These are phyloP conservation scores for Myotis vivesi DNA, from an alignment of 2,797 vertebrate genomes.

Conservation along the genomic window DNA sequence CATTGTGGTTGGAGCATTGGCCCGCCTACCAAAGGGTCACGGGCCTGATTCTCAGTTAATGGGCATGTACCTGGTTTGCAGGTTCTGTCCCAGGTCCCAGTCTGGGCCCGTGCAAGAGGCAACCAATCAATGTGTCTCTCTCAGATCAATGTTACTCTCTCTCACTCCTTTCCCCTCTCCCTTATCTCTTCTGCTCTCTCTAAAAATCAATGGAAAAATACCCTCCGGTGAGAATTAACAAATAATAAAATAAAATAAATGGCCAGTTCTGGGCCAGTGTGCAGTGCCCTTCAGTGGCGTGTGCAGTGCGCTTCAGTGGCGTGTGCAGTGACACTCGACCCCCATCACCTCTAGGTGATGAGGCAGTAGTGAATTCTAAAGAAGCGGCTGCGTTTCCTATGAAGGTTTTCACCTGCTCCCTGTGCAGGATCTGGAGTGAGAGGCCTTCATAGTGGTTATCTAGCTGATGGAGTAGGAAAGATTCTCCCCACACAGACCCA, in stretches of 20 bases:
- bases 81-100: no score
- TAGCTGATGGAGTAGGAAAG: background rate
- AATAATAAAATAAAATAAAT: background rate
- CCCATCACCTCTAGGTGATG: background rate
- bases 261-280: background rate
- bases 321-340: background rate
- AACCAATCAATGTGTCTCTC: no score
- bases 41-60: no score
- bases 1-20: no score
- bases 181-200: no score
- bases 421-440: background rate
- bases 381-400: fast-evolving
- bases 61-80: no score
- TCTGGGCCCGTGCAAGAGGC: no score
- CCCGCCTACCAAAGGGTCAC: no score
- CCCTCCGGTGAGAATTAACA: no score
- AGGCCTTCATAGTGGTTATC: background rate
- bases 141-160: no score
- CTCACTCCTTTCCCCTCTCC: no score
- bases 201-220: no score
- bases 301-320: background rate
- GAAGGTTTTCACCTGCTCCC: background rate
- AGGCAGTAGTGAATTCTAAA: background rate
- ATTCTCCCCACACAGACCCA: background rate
- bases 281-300: background rate